Conservation (phyloP, 1,140 invertebrate genomes). For the Drosophila watanabei region DNA sequence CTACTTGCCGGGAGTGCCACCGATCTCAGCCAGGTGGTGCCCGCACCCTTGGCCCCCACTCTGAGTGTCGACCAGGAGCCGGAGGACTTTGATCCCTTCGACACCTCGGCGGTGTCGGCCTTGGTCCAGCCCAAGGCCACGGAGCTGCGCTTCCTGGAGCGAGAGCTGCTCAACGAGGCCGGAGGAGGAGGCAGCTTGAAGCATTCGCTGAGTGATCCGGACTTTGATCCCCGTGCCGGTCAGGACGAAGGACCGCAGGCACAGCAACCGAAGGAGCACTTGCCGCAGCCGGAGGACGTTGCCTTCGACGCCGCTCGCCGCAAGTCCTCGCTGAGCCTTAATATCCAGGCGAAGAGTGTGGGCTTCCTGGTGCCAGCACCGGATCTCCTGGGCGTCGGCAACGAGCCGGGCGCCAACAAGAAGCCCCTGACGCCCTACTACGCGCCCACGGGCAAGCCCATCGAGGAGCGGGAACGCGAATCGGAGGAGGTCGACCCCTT, state of each 20-base stretch:
- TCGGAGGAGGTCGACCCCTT: constrained; percentile 89
- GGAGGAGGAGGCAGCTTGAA: constrained; percentile 75
- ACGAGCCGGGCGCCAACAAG: constrained; percentile 87
- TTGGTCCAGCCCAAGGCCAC: constrained; percentile 90
- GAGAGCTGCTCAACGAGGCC: constrained; percentile 88
- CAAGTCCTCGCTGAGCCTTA: constrained; percentile 82
- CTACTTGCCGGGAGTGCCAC: constrained; percentile 91
- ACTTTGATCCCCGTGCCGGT: constrained; percentile 91
- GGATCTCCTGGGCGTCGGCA: constrained; percentile 78
- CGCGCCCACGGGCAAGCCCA: constrained; percentile 86
- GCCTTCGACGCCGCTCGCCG: constrained; percentile 65
- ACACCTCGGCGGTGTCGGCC: constrained; percentile 91
- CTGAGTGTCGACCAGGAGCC: constrained; percentile 85
- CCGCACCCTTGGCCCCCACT: constrained; percentile 89
- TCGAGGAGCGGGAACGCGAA: constrained; percentile 87
- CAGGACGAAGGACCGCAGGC: constrained; percentile 2
- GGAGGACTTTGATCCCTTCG: constrained; percentile 93
- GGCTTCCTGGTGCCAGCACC: constrained; percentile 89
- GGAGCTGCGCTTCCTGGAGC: constrained; percentile 92
- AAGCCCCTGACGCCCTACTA: constrained; percentile 94
- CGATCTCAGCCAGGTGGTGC: constrained; percentile 90
- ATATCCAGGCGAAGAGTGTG: constrained; percentile 88
- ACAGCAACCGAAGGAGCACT: constrained; percentile 12
- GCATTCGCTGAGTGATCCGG: constrained; percentile 88
- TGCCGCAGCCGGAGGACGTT: background rate